Conservation (phyloP, 37 sponge, comb jelly and placozoan species). For the Ephydatia muelleri region DNA sequence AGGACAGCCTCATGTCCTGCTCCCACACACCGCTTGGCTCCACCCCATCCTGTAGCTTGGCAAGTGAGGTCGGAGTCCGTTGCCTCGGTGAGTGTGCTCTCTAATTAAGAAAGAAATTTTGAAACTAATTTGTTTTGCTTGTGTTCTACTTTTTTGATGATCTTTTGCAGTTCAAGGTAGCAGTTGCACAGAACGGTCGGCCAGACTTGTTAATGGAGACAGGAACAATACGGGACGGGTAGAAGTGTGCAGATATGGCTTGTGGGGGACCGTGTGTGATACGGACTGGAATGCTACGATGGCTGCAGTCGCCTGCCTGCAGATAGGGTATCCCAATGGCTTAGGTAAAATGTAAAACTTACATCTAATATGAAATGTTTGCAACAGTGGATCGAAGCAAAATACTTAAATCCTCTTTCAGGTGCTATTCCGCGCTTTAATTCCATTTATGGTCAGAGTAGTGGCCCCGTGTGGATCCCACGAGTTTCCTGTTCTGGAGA, state of each 20-base stretch:
- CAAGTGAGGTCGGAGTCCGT: conserved; percentile 4
- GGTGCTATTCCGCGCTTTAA: conserved; percentile 2
- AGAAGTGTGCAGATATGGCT: conserved; percentile 7
- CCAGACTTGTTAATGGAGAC: neutral
- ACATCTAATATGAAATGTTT: too few species aligned
- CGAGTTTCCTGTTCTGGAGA: neutral
- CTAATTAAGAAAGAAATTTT: neutral
- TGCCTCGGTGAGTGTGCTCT: neutral
- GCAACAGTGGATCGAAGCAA: too few species aligned
- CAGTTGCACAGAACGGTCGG: conserved; percentile 3
- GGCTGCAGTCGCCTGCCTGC: conserved; percentile 7
- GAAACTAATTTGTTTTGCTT: too few species aligned
- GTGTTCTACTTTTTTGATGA: neutral
- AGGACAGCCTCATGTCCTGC: neutral
- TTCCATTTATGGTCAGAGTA: neutral
- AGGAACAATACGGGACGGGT: neutral
- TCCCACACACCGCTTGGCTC: conserved; percentile 6
- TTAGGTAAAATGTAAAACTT: too few species aligned
- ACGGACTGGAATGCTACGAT: neutral
- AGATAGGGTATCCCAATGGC: neutral
- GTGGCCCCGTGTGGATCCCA: neutral
- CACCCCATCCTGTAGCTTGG: neutral
- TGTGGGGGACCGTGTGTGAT: conserved; percentile 32
- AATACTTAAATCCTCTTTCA: neutral
- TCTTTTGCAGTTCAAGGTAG: neutral